These are phyloP conservation scores for Pseudeuparius sepicola DNA, from an alignment of 2,888 invertebrate genomes.

Conservation along the genomic window DNA sequence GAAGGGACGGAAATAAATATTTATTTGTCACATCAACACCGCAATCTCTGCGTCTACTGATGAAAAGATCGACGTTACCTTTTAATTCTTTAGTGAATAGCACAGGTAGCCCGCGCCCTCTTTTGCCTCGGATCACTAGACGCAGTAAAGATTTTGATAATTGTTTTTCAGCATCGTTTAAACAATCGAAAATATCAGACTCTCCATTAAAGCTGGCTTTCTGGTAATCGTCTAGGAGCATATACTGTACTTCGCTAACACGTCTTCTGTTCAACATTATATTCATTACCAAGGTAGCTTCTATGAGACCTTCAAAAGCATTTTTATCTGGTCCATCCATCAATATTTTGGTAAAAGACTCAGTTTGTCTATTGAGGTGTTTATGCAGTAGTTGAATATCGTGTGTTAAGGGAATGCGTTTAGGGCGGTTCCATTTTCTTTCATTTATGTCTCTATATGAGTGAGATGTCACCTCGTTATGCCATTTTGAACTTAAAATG, in stretches of 20 bases:
- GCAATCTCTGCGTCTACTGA: too few species aligned
- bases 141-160: neutral
- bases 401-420: conserved; percentile 1
- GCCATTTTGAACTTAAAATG: too few species aligned
- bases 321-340: neutral
- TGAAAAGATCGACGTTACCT: too few species aligned
- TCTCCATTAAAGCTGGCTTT: neutral
- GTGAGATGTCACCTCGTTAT: too few species aligned
- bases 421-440: conserved; percentile 1
- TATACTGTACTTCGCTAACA: conserved; percentile 1
- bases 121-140: neutral
- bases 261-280: neutral
- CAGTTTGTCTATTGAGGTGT: neutral
- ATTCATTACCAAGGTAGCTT: neutral
- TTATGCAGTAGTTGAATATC: conserved; percentile 1
- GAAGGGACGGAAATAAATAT: too few species aligned
- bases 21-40: too few species aligned
- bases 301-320: neutral
- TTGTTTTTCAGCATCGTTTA: conserved; percentile 1
- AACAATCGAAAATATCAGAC: neutral
- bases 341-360: neutral
- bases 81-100: too few species aligned
- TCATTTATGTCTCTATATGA: too few species aligned
- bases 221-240: neutral
- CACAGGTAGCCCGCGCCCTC: conserved; percentile 1